Base-by-base conservation (phyloP, 2,113 vertebrate genomes). In the Thalassoma bifasciatum region DNA sequence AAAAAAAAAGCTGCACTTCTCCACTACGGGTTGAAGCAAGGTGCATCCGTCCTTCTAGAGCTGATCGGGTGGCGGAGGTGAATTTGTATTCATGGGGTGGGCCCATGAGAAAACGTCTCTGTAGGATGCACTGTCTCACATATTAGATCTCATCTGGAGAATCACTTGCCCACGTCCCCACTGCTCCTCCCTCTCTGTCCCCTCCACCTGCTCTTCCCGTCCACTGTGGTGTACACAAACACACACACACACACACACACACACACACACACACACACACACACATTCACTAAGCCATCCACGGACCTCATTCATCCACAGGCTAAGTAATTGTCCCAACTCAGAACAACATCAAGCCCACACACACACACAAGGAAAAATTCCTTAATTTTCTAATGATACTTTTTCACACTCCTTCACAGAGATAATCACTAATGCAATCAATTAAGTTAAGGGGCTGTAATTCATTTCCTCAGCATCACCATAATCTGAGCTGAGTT, bases 81-180 rank as follows among this genome's bases (percentile, higher is more conserved):
- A 88, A 94, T 94, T 93, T 89, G 93, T 94, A 94, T 94, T 92
- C 93, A 92, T 87, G 87, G 73, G 67, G 82, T 91, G 63, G 79
- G 62, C 85, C 90, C 92, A 93, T 93, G 94, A 94, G 93, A 90
- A 94, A 93, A 93, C 82, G 93, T 93, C 92, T 93, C 86, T 92
- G 93, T 93, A 87, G 82, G 88, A 91, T 90, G 90, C 85, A 83
- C 68, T 76, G 87, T 93, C 91, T 92, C 86, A 93, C 90, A 93
- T 93, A 93, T 94, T 94, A 92, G 91, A 91, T 92, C 91, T 93
- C 92, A 92, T 93, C 92, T 91, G 90, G 90, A 92, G 86, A 92
- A 92, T 92, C 93, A 86, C 88, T 92, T 81, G 78, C 79, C 70
- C 77, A 82, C 78, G 78, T 86, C 81, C 62, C 75, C 40, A 57